Evolutionary conservation across 1,140 invertebrate genomes (phyloP).

Genomic region (Bombus picipes): DNA sequence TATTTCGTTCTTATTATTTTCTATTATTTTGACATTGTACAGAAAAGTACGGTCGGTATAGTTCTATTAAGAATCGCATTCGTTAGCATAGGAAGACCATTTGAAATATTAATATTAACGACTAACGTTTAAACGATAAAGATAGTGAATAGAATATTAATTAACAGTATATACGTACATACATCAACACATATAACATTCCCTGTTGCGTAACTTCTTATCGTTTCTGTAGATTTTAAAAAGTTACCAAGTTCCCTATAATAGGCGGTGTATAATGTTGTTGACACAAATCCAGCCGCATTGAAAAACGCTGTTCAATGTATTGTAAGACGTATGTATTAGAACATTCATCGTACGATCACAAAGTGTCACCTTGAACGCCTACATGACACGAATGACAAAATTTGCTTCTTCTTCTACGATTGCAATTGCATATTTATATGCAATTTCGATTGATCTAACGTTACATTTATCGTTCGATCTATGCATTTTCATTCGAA

Average conservation of each 20-base stretch:
- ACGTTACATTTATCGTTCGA: background rate
- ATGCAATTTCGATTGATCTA: slow-evolving; percentile 5
- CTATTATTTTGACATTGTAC: background rate
- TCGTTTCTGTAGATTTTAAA: background rate
- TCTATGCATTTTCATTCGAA: background rate
- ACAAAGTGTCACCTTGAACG: slow-evolving; percentile 38
- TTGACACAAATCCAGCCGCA: background rate
- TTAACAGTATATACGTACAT: background rate
- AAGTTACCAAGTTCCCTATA: too few species aligned
- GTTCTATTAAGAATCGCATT: background rate
- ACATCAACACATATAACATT: background rate
- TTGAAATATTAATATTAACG: background rate
- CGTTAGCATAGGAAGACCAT: background rate
- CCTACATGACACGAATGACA: slow-evolving; percentile 48
- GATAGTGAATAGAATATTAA: background rate
- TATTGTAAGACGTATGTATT: slow-evolving; percentile 43
- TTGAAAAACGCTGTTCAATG: slow-evolving; percentile 18
- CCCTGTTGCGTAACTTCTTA: background rate
- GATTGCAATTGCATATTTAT: slow-evolving; percentile 40
- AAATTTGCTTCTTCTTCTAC: slow-evolving; percentile 47
- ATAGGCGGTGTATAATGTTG: background rate
- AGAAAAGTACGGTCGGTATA: background rate
- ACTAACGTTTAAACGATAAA: background rate
- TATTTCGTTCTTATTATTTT: background rate
- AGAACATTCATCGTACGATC: slow-evolving; percentile 41